Conservation (phyloP, 2,113 vertebrate species). For the Cathartes aura region DNA sequence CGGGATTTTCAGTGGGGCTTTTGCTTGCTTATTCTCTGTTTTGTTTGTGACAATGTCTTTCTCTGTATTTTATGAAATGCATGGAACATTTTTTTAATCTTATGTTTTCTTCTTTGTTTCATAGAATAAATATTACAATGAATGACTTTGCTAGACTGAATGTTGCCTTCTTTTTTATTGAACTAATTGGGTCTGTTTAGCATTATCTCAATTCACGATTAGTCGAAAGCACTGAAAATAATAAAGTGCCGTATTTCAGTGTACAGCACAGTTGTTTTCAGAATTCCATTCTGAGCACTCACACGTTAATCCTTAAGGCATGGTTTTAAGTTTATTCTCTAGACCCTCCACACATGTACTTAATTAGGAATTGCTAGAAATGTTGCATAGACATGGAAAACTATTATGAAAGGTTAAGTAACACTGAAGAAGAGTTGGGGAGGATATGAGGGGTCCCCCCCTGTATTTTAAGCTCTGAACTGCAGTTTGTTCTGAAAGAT, state of each 20-base stretch:
- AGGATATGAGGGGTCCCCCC: background rate
- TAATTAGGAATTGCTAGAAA: background rate
- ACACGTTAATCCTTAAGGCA: background rate
- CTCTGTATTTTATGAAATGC: slow-evolving; percentile 21
- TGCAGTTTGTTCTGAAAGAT: background rate
- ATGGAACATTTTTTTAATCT: background rate
- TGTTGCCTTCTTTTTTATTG: slow-evolving; percentile 24
- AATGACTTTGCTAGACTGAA: background rate
- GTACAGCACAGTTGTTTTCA: background rate
- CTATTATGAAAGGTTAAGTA: background rate
- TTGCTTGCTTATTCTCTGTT: background rate
- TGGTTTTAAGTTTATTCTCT: background rate
- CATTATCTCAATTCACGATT: background rate
- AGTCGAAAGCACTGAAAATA: background rate
- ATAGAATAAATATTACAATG: slow-evolving; percentile 30
- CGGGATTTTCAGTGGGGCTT: background rate
- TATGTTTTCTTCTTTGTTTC: background rate
- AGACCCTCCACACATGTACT: background rate
- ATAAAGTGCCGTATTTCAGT: background rate
- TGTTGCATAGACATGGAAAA: background rate
- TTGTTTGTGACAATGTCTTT: background rate
- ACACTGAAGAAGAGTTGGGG: background rate
- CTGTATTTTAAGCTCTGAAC: background rate
- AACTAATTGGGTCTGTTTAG: background rate
- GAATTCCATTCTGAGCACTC: background rate